Percentiles rank a stretch among this genome's conserved stretches.
These are phyloP conservation scores for Thamnophis elegans DNA, from an alignment of 2,797 vertebrate species.

Conservation along the genomic window DNA sequence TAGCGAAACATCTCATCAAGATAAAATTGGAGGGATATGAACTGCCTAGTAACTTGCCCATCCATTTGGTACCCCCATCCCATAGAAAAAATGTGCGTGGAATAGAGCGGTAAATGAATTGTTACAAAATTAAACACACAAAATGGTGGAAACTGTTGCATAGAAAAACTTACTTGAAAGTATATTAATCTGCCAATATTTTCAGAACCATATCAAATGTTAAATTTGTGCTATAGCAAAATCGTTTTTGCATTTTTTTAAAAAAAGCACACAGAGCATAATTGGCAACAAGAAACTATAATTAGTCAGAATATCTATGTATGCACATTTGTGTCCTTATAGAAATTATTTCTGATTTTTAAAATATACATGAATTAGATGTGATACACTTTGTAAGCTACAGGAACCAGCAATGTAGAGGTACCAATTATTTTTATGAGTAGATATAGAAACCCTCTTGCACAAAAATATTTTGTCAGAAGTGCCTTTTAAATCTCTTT, in stretches of 20 bases:
- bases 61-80: slow-evolving; percentile 87
- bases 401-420: slow-evolving; percentile 28
- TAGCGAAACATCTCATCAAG: slow-evolving; percentile 96
- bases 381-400: background rate
- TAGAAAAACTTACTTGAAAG: slow-evolving; percentile 32
- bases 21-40: slow-evolving; percentile 94
- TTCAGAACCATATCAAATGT: background rate
- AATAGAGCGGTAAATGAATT: slow-evolving; percentile 60
- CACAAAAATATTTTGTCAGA: slow-evolving; percentile 43
- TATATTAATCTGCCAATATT: slow-evolving; percentile 33
- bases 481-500: slow-evolving; percentile 60
- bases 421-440: background rate
- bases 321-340: background rate
- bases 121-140: background rate
- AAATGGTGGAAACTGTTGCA: background rate
- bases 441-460: slow-evolving; percentile 37
- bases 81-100: slow-evolving; percentile 82
- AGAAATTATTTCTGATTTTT: background rate
- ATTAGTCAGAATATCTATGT: background rate
- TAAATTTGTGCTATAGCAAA: background rate
- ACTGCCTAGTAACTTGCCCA: slow-evolving; percentile 83
- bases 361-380: slow-evolving; percentile 16
- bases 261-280: background rate
- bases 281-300: background rate
- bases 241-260: background rate